phyloP scores from a whole-genome alignment of 2,888 invertebrate species.

The Papilio gigon region DNA sequence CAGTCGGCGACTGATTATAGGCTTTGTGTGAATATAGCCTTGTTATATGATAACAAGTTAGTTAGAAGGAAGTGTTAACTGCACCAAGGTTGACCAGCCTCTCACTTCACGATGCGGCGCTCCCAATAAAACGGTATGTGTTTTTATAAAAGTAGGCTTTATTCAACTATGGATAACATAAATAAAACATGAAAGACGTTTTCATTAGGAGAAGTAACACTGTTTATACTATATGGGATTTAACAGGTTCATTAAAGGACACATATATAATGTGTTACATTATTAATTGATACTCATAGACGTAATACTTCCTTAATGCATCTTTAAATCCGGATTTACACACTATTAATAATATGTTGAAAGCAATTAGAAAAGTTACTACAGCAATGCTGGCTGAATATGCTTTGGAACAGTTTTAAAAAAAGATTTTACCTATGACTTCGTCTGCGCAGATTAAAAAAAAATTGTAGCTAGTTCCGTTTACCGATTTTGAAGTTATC shows the following conservation, averaged over 20 bases:
- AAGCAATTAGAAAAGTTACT: no score
- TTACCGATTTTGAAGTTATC: no score
- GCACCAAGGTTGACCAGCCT: conserved; percentile 59
- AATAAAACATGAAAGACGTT: conserved; percentile 37
- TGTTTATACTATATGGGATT: conserved; percentile 27
- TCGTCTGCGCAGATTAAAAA: no score
- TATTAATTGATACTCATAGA: no score
- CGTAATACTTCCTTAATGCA: no score
- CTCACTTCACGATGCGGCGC: conserved; percentile 56
- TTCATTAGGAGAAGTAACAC: conserved; percentile 38
- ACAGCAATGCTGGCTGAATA: no score
- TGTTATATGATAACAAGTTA: conserved; percentile 42
- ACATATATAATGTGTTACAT: no score
- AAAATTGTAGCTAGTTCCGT: no score
- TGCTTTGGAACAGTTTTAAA: no score
- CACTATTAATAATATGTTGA: no score
- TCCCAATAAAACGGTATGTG: conserved; percentile 49
- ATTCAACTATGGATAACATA: conserved; percentile 27
- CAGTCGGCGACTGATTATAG: neutral
- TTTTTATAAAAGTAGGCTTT: conserved; percentile 37
- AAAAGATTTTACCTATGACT: no score
- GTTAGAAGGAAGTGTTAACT: conserved; percentile 59
- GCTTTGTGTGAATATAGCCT: neutral
- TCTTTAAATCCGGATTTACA: no score
- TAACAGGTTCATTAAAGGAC: conserved; percentile 38